Base-by-base conservation (phyloP, 2,113 vertebrate species). In the Galemys pyrenaicus region DNA sequence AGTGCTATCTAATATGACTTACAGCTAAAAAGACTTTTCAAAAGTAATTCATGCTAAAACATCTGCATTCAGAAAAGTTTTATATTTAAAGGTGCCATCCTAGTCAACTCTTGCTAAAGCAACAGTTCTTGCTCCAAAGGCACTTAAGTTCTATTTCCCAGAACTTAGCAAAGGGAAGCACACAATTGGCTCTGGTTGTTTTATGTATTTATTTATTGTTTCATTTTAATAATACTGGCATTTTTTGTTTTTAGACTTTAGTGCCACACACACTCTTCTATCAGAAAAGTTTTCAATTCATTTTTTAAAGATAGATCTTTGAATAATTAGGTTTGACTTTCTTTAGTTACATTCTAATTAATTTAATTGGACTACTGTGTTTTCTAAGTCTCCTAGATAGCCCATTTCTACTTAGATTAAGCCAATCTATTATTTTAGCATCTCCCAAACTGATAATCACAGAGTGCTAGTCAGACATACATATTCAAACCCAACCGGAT, bases 271-370 rank as follows among this genome's bases (percentile, higher is more conserved):
- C 15, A 58, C 7, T 70, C 56, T 94, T 83, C 26, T 71, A 35
- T 73, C 46, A 93, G 58, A 41, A 82, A 10, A 60, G 22, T 24
- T 28, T 82, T 79, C 70, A 1, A 39, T 92, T 56, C 16, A 10
- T 68, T 96, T 94, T 94, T 65, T 10, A 44, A 82, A 78, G 51
- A 58, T 75, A 82, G 16, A 49, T 87, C 54, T 75, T 24, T 56
- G 30, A 93, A 89, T 87, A 91, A 94, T 82, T 81, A 92, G 26
- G 8, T 64, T 85, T 91, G 35, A 9, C 90, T 96, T 92, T 91
- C 86, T 94, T 94, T 94, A 92, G 93, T 92, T 95, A 92, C 26
- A 92, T 81, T 92, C 74, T 79, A 94, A 91, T 96, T 82, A 92
- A 88, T 56, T 94, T 97, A 95, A 88, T 92, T 96, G 79, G 68